Evolutionary conservation across 2,113 vertebrate genomes (phyloP).

Genomic region (Trichechus manatus): DNA sequence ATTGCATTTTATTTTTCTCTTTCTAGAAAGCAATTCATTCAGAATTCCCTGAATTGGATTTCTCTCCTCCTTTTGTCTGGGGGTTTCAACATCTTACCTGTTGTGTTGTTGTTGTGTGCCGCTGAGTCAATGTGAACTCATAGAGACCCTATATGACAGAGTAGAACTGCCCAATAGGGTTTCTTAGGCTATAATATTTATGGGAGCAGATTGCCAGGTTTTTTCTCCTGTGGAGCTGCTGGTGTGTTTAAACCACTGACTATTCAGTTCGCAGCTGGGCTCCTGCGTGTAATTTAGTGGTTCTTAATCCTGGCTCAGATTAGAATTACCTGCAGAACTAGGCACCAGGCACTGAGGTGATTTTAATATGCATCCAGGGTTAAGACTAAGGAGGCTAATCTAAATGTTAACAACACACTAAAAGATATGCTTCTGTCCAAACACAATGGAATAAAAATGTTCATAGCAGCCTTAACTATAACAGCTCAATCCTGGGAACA

Average conservation of each 20-base stretch:
- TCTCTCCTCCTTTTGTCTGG: neutral
- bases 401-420: neutral
- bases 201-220: neutral
- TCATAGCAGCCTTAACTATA: neutral
- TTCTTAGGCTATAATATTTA: neutral
- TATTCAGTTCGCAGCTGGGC: neutral
- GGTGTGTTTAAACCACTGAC: neutral
- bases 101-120: neutral
- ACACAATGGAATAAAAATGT: neutral
- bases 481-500: neutral
- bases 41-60: neutral
- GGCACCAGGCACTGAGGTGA: neutral
- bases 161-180: neutral
- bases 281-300: neutral
- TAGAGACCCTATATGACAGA: neutral
- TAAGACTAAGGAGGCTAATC: neutral
- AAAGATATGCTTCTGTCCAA: neutral
- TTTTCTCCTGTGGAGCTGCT: neutral
- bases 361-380: neutral
- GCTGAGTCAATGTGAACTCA: neutral
- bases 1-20: neutral
- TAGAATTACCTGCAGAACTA: constrained; percentile 7
- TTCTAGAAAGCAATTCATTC: constrained; percentile 52
- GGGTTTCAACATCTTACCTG: neutral
- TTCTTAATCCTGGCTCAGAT: constrained; percentile 4